Conservation (phyloP, 2,113 vertebrate genomes). For the Otolemur garnettii region DNA sequence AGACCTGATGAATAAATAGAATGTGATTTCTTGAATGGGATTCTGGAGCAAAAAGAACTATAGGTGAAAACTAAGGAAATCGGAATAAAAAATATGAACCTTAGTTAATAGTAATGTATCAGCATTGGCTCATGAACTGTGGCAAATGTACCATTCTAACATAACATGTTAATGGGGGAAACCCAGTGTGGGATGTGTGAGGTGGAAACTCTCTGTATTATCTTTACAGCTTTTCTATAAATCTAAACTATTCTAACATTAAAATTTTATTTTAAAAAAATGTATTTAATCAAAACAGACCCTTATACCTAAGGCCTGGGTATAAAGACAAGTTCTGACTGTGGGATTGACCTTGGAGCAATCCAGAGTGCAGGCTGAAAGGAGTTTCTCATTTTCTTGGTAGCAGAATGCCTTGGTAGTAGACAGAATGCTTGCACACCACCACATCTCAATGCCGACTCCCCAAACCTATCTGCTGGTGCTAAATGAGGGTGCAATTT, state of each 20-base stretch:
- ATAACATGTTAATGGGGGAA: neutral
- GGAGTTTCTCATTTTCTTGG: neutral
- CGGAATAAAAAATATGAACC: conserved; percentile 21
- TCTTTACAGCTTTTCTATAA: neutral
- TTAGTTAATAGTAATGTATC: neutral
- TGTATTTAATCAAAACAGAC: neutral
- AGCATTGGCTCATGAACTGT: neutral
- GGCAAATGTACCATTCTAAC: neutral
- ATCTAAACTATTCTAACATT: conserved; percentile 31
- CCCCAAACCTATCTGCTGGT: neutral
- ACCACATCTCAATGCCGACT: no score
- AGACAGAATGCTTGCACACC: neutral
- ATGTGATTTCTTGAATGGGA: no score
- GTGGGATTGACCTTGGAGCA: neutral
- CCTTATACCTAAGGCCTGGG: neutral
- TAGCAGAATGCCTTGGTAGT: neutral
- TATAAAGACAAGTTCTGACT: neutral
- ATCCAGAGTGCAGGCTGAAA: neutral
- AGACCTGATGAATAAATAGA: neutral
- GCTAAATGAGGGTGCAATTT: neutral
- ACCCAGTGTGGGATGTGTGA: neutral
- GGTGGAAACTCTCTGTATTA: neutral
- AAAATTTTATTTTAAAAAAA: neutral
- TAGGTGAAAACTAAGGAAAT: conserved; percentile 27
- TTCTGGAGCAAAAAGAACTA: neutral